Evolutionary conservation across 2,797 vertebrate genomes (phyloP).

Genomic region (Sebastes iracundus): DNA sequence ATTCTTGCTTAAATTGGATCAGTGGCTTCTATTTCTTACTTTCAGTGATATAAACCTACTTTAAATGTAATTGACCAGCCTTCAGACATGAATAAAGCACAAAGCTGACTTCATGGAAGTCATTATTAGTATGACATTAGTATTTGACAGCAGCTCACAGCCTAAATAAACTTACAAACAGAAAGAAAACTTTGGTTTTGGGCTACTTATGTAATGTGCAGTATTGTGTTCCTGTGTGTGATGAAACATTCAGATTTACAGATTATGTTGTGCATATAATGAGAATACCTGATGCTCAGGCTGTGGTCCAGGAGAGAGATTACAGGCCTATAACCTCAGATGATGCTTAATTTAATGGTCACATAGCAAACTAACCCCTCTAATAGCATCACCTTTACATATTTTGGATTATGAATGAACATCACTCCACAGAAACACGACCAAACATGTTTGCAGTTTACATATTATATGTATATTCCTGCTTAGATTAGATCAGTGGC

Average conservation of each 20-base stretch:
- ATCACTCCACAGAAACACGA: background rate
- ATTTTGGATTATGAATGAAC: background rate
- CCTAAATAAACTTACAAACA: background rate
- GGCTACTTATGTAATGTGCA: background rate
- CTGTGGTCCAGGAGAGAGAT: conserved; percentile 4
- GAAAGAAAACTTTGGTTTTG: conserved; percentile 4
- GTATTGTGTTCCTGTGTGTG: conserved; percentile 4
- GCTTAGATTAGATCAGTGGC: background rate
- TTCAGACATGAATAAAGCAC: background rate
- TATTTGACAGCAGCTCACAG: background rate
- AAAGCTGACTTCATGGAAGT: conserved; percentile 13
- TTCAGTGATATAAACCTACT: background rate
- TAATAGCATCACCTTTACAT: background rate
- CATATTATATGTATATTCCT: background rate
- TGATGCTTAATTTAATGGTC: conserved; percentile 1
- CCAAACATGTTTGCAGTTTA: background rate
- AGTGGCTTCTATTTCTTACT: too few species aligned
- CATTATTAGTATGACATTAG: too few species aligned
- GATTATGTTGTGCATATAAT: background rate
- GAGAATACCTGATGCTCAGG: conserved; percentile 43
- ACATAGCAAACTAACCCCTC: background rate
- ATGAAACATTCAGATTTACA: background rate
- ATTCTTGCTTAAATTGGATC: background rate
- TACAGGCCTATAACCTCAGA: conserved; percentile 5
- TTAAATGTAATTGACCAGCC: too few species aligned